Conservation (phyloP, 1,140 invertebrate species). For the Drosophila seguyi region DNA sequence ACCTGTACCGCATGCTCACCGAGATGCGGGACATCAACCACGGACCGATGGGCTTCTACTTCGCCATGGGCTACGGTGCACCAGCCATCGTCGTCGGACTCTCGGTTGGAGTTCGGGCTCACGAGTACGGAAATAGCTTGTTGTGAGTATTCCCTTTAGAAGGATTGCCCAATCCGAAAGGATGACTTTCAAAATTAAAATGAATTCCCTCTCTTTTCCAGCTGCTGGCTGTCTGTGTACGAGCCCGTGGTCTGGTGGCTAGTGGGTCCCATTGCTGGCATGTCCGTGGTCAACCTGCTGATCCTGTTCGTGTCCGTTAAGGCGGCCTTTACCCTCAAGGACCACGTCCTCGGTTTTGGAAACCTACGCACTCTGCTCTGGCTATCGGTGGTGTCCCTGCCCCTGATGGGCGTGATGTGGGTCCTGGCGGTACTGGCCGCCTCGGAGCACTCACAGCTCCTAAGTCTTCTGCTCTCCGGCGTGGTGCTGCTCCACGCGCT, state of each 20-base stretch:
- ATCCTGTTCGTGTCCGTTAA: conserved; percentile 94
- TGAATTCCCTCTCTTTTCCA: conserved; percentile 80
- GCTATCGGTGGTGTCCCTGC: conserved; percentile 92
- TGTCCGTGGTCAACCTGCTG: conserved; percentile 91
- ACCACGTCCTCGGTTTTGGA: conserved; percentile 95
- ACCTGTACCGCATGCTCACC: conserved; percentile 97
- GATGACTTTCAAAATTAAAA: background rate
- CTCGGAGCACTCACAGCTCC: conserved; percentile 91
- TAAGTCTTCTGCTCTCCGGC: conserved; percentile 90
- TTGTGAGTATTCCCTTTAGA: conserved; percentile 90
- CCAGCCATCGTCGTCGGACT: conserved; percentile 96
- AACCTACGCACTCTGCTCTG: conserved; percentile 95
- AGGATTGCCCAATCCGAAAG: background rate
- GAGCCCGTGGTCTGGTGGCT: conserved; percentile 96
- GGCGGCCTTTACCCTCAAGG: conserved; percentile 95
- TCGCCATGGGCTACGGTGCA: conserved; percentile 97
- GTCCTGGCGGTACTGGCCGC: conserved; percentile 92
- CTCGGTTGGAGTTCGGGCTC: conserved; percentile 96
- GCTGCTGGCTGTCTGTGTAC: conserved; percentile 97
- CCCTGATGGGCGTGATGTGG: conserved; percentile 92
- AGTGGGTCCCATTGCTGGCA: conserved; percentile 92
- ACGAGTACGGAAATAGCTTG: conserved; percentile 96
- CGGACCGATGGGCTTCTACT: conserved; percentile 97
- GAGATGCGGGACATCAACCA: conserved; percentile 98
- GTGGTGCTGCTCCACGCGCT: conserved; percentile 90